Evolutionary conservation across 1,140 invertebrate species (phyloP).

Genomic region (Belonocnema kinseyi): DNA sequence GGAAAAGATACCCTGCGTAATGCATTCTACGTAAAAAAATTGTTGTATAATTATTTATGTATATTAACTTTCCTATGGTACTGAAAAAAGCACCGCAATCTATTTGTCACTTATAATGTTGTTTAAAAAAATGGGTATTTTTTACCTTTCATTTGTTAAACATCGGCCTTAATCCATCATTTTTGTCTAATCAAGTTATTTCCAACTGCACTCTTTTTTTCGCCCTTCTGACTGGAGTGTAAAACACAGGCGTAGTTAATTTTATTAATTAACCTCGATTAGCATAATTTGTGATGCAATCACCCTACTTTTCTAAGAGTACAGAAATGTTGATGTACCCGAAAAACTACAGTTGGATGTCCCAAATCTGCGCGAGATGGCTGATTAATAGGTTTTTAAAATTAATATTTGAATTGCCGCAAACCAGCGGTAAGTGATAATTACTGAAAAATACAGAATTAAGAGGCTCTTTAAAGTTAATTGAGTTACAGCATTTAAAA

Average conservation of each 20-base stretch:
- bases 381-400: not conserved
- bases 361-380: no score
- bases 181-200: not conserved
- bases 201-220: not conserved
- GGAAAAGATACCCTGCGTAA: not conserved
- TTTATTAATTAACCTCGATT: slow-evolving; percentile 72
- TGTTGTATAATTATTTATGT: not conserved
- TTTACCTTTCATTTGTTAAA: not conserved
- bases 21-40: not conserved
- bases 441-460: no score
- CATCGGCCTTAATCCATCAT: not conserved
- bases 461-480: no score
- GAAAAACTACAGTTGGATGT: no score
- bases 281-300: slow-evolving; percentile 63
- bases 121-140: no score
- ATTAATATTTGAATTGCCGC: not conserved
- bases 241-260: slow-evolving; percentile 69
- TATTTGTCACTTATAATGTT: no score
- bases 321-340: no score
- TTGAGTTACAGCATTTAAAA: no score
- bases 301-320: no score
- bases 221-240: slow-evolving; percentile 34
- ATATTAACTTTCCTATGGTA: not conserved
- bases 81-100: no score
- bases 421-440: no score